phyloP scores from a whole-genome alignment of 53 echinoderm and acorn worm species.

The Holothuria leucospilota region DNA sequence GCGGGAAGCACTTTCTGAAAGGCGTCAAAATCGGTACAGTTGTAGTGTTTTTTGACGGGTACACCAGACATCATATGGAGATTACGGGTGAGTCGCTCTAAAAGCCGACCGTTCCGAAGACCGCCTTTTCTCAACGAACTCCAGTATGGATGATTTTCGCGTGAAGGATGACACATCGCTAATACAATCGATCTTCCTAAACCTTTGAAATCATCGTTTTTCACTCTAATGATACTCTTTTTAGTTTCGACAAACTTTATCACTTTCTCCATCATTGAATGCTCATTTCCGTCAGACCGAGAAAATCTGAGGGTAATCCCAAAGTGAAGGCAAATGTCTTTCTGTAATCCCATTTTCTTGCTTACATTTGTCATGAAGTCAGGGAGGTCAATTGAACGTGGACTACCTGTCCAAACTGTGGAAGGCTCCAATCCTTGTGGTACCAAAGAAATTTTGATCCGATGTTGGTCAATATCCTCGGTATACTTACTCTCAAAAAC shows the following conservation, averaged over 20 bases:
- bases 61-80: background rate
- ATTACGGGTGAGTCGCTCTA: background rate
- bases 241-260: background rate
- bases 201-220: background rate
- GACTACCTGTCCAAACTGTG: background rate
- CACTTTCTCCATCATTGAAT: background rate
- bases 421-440: constrained; percentile 2
- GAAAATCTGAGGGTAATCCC: background rate
- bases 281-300: too few species aligned
- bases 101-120: background rate
- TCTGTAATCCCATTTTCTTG: background rate
- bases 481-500: background rate
- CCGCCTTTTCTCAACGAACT: background rate
- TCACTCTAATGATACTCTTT: background rate
- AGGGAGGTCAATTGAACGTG: background rate
- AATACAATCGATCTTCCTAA: background rate
- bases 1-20: background rate
- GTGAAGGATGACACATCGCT: background rate
- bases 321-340: background rate
- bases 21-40: background rate
- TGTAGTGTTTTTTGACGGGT: background rate
- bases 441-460: constrained; percentile 8
- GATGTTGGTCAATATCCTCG: constrained; percentile 1
- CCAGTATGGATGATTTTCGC: constrained; percentile 10
- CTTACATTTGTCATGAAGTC: background rate